Percentiles rank a stretch among this genome's conserved stretches.
Conservation (phyloP, 2,888 invertebrate species). For the Meiosimyza decipiens region DNA sequence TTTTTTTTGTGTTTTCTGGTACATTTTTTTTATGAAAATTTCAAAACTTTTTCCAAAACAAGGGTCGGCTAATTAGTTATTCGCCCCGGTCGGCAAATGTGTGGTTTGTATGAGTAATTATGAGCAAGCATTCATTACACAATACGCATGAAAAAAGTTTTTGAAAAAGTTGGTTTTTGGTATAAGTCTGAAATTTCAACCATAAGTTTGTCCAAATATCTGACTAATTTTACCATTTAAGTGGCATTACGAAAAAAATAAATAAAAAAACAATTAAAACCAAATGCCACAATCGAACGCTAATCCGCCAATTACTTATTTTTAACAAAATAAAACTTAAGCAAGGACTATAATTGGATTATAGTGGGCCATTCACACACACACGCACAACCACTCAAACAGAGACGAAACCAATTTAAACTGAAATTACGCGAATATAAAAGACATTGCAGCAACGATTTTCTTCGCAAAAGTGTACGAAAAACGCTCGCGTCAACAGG, state of each 20-base stretch:
- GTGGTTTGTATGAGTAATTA: no score
- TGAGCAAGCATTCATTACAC: no score
- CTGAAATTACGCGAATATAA: slow-evolving; percentile 17
- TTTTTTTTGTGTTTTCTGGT: background rate
- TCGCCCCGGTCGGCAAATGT: no score
- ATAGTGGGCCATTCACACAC: background rate
- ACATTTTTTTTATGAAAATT: background rate
- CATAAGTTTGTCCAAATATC: no score
- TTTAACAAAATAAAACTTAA: slow-evolving; percentile 19
- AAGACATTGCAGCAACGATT: slow-evolving; percentile 45
- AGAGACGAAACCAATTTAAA: background rate
- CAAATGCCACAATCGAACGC: background rate
- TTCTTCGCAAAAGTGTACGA: slow-evolving; percentile 44
- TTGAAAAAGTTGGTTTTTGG: no score
- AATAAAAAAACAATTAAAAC: no score
- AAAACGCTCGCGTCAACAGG: slow-evolving; percentile 22
- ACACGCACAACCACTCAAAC: no score
- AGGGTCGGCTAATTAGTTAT: no score
- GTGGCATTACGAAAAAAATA: no score
- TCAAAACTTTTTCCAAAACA: background rate
- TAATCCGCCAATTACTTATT: slow-evolving; percentile 31
- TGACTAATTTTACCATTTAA: no score
- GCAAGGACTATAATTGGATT: slow-evolving; percentile 33
- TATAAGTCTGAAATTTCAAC: no score
- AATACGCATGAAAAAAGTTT: no score